These are phyloP conservation scores for Xestia xanthographa DNA, from an alignment of 2,888 invertebrate genomes.

Conservation along the genomic window DNA sequence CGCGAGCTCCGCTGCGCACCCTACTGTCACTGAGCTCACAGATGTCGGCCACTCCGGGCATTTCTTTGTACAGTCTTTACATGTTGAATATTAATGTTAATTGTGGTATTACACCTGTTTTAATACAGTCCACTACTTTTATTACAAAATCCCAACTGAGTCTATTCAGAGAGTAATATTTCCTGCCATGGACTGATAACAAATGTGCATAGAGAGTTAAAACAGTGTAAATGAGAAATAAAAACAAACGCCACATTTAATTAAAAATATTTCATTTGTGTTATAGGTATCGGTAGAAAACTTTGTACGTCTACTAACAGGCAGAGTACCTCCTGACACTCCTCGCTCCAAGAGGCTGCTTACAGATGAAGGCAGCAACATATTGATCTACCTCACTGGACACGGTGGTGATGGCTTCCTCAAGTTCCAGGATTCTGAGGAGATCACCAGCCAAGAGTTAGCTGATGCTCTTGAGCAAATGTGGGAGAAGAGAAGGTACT, in stretches of 20 bases:
- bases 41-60: no score
- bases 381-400: conserved; percentile 98
- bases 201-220: not conserved
- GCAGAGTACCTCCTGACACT: conserved; percentile 97
- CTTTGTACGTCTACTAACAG: conserved; percentile 98
- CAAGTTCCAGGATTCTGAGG: conserved; percentile 99
- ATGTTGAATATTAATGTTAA: no score
- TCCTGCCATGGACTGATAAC: not conserved
- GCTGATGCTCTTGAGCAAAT: conserved; percentile 99
- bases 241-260: not conserved
- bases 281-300: conserved; percentile 98
- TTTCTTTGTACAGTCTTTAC: no score
- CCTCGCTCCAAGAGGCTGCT: conserved; percentile 98
- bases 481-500: conserved; percentile 98
- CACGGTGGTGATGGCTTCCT: conserved; percentile 99
- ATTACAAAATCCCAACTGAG: no score
- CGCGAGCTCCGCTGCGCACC: no score
- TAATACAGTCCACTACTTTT: no score
- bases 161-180: no score
- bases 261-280: not conserved
- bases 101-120: no score
- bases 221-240: not conserved
- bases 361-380: conserved; percentile 99
- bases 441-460: conserved; percentile 99
- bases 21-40: no score